Evolutionary conservation across 2,888 invertebrate genomes (phyloP).

Genomic region (Noctuana brunneofusca): DNA sequence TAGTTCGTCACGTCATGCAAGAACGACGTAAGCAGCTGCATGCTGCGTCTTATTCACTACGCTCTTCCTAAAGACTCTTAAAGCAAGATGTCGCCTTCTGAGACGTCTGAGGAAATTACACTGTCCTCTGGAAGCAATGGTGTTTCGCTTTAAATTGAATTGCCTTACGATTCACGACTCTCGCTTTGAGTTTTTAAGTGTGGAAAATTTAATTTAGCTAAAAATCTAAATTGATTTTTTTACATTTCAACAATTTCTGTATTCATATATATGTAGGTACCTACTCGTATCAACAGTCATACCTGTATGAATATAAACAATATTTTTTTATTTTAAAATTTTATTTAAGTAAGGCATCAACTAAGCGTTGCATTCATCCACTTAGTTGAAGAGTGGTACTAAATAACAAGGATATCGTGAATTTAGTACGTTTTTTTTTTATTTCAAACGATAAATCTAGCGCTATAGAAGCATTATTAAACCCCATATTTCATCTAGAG

Average conservation of each 20-base stretch:
- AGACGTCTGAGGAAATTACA: slow-evolving; percentile 4
- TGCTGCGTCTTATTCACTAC: slow-evolving; percentile 10
- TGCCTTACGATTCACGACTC: not conserved
- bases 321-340: too few species aligned
- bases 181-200: not conserved
- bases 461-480: slow-evolving; percentile 7
- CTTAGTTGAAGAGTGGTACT: too few species aligned
- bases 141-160: slow-evolving; percentile 4
- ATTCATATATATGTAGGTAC: too few species aligned
- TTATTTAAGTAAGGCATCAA: too few species aligned
- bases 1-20: slow-evolving; percentile 14
- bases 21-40: slow-evolving; percentile 5
- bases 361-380: too few species aligned
- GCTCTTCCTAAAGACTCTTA: slow-evolving; percentile 14
- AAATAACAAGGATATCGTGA: not conserved
- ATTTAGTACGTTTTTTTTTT: not conserved
- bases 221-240: too few species aligned
- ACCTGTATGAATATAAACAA: too few species aligned
- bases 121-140: slow-evolving; percentile 7
- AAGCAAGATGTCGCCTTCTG: slow-evolving; percentile 14
- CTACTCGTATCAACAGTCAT: too few species aligned
- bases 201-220: too few species aligned
- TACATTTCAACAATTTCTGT: too few species aligned
- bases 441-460: not conserved
- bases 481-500: not conserved